A percentile compares a stretch with the other conserved stretches of the same genome.
Conservation (phyloP, 2,797 vertebrate genomes). For the Morelia viridis region DNA sequence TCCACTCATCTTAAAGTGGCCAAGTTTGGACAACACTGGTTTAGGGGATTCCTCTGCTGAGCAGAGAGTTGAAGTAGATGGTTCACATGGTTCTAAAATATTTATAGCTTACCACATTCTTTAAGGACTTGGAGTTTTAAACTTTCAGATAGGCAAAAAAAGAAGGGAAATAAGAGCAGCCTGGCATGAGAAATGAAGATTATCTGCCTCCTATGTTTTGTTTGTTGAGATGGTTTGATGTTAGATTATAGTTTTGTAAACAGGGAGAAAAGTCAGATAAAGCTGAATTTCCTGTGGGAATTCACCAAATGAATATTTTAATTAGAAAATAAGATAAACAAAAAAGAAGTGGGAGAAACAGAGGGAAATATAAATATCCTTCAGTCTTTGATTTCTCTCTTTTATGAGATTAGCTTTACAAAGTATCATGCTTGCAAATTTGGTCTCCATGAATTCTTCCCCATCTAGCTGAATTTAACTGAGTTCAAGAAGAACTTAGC, state of each 20-base stretch:
- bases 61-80: not conserved
- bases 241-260: not conserved
- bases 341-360: not conserved
- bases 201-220: not conserved
- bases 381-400: slow-evolving; percentile 18
- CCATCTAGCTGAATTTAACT: not conserved
- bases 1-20: too few species aligned
- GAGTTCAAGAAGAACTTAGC: not conserved
- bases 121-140: not conserved
- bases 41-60: not conserved
- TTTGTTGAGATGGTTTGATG: not conserved
- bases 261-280: not conserved
- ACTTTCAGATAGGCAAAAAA: not conserved
- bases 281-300: slow-evolving; percentile 14
- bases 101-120: not conserved
- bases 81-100: not conserved
- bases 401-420: not conserved
- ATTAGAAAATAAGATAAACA: slow-evolving; percentile 31
- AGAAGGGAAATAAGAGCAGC: not conserved
- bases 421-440: not conserved
- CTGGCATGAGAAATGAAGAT: not conserved
- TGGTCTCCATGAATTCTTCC: not conserved
- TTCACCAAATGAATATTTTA: slow-evolving; percentile 22
- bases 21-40: not conserved
- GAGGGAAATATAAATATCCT: not conserved